Conservation (phyloP, 2,888 invertebrate species). For the Andricus curvator region DNA sequence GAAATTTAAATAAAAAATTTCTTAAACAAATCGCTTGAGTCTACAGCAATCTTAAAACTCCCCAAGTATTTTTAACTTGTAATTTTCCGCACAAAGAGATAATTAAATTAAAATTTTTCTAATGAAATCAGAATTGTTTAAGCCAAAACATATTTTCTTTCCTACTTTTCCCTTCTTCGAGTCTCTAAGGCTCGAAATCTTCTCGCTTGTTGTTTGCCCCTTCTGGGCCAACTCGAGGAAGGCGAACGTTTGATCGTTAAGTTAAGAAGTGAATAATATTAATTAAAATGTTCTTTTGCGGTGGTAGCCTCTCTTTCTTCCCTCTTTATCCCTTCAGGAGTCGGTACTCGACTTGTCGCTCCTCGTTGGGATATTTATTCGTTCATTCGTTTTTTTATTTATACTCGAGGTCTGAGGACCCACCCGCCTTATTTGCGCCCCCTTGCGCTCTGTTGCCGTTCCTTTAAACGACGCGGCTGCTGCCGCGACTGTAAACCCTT, state of each 20-base stretch:
- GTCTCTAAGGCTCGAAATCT: conserved; percentile 23
- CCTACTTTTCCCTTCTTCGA: conserved; percentile 3
- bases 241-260: conserved; percentile 72
- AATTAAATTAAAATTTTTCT: background rate
- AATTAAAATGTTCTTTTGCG: conserved; percentile 76
- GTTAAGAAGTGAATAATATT: conserved; percentile 77
- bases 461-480: conserved; percentile 69
- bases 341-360: conserved; percentile 71
- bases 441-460: conserved; percentile 59
- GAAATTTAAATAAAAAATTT: too few relatives aligned
- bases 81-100: background rate
- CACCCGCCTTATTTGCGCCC: conserved; percentile 70
- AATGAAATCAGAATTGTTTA: background rate
- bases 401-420: conserved; percentile 72
- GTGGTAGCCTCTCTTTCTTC: conserved; percentile 56
- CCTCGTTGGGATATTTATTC: conserved; percentile 76
- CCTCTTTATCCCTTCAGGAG: conserved; percentile 51
- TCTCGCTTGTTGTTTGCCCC: conserved; percentile 36
- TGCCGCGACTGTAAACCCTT: conserved; percentile 67
- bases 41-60: too few relatives aligned
- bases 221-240: conserved; percentile 42
- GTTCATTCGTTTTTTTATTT: conserved; percentile 77
- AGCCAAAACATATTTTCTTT: conserved; percentile 17
- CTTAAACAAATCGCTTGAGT: too few relatives aligned
- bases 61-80: too few relatives aligned